Evolutionary conservation across 2,797 vertebrate genomes (phyloP), one percentile per base, ranked within the genome.

Genomic region (Megaceryle alcyon): DNA sequence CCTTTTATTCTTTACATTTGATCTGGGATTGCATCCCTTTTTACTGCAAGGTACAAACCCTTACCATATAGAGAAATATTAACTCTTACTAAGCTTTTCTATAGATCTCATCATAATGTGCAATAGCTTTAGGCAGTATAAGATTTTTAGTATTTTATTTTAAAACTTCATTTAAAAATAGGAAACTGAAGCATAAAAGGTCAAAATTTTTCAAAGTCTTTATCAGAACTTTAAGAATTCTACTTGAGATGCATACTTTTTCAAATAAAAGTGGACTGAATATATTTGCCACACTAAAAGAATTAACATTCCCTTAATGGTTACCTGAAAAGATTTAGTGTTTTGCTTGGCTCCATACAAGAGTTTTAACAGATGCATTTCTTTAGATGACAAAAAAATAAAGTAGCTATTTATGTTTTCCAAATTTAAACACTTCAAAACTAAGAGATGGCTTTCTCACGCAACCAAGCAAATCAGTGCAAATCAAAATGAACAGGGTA

Each of bases 1-100:
- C 82, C 88, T 88, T 87, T 95, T 35, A 82, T 81, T 86, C 82
- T 83, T 81, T 57, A 75, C 31, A 71, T 5, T 66, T 91, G 43
- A 84, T 75, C 59, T 76, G 53, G 44, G 57, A 81, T 16, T 79
- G 33, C 48, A 35, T 6, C 49, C 64, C 31, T 19, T 94, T 88
- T 76, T 51, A 88, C 23, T 31, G 37, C 37, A 91, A 46, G 41
- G 57, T 6, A 88, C 39, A 90, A 82, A 72, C 57, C 43, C 29
- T 68, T 25, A 54, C 10, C 14, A 20, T 43, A 63, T 4, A 75
- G 18, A 66, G 17, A 92, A 75, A 31, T 81, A 49, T 43, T 76
- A 90, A 93, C 54, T 63, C 80, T 49, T 26, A 20, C 8, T 59
- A 73, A 51, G 39, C 28, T 64, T 53, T 56, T 80, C 57, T 77